phyloP scores from a whole-genome alignment of 2,113 vertebrate genomes.

The Campylorhamphus procurvoides region DNA sequence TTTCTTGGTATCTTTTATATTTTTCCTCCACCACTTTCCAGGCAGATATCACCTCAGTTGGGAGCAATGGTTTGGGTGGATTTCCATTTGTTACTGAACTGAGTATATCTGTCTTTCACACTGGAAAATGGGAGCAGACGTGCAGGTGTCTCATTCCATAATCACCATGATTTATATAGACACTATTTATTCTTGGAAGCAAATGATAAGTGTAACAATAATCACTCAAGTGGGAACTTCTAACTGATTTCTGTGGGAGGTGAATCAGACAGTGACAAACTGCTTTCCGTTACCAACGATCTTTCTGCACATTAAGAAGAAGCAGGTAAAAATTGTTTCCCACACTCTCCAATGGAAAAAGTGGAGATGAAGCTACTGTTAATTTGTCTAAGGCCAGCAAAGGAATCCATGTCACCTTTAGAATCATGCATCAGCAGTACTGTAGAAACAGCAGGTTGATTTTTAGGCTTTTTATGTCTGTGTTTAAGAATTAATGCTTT shows the following conservation, averaged over 20 bases:
- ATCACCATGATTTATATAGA: background rate
- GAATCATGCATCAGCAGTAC: background rate
- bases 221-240: background rate
- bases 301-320: background rate
- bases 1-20: background rate
- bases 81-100: background rate
- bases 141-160: background rate
- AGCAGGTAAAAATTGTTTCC: background rate
- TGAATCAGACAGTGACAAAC: background rate
- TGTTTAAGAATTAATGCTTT: background rate
- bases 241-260: background rate
- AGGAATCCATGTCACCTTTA: background rate
- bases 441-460: background rate
- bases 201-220: background rate
- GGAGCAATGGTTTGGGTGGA: background rate
- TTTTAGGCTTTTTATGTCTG: background rate
- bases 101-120: background rate
- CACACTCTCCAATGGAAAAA: accelerated
- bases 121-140: background rate
- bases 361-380: background rate
- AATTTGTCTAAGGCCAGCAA: background rate
- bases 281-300: background rate
- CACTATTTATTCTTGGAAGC: background rate
- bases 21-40: background rate
- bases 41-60: background rate